Conservation (phyloP, 2,113 vertebrate species). For the Pachyramphus minor region DNA sequence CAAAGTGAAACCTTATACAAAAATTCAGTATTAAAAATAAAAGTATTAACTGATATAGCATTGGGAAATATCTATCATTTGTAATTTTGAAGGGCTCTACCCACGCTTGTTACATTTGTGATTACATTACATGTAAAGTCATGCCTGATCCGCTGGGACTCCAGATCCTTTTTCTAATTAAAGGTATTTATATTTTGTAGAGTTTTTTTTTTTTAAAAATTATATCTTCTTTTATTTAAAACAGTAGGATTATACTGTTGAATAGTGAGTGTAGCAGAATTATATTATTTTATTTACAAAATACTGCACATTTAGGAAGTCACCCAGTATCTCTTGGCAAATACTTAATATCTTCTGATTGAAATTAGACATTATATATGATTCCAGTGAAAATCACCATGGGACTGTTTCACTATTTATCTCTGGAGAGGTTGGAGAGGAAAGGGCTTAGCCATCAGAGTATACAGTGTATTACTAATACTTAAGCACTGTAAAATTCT, state of each 20-base stretch:
- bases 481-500: not conserved
- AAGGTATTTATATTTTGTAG: not conserved
- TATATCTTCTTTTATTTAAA: not conserved
- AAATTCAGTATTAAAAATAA: too few relatives aligned
- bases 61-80: not conserved
- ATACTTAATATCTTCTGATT: not conserved
- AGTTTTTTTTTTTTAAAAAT: accelerated
- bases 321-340: not conserved
- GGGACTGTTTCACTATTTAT: not conserved
- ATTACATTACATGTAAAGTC: not conserved
- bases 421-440: not conserved
- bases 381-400: not conserved
- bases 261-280: not conserved
- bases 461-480: not conserved
- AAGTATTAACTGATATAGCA: not conserved
- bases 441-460: not conserved
- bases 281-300: not conserved
- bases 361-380: not conserved
- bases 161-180: not conserved
- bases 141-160: not conserved
- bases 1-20: not conserved
- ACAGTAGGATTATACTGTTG: not conserved
- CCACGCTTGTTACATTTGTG: too few relatives aligned
- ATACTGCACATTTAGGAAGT: not conserved
- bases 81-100: too few relatives aligned